Evolutionary conservation across 1,140 invertebrate species (phyloP).

Genomic region (Eupeodes corollae): DNA sequence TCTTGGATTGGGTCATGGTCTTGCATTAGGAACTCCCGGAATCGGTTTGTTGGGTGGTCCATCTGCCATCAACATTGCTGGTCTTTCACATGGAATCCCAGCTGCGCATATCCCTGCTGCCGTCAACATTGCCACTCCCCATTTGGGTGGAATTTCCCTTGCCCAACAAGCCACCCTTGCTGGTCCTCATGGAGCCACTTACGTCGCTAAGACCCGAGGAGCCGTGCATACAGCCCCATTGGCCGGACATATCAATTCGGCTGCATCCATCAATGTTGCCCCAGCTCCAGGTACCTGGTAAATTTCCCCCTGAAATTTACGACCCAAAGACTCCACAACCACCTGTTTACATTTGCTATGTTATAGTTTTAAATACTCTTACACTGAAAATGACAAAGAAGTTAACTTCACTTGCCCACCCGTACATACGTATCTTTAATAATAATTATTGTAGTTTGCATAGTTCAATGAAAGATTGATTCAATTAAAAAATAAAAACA

Average conservation of each 20-base stretch:
- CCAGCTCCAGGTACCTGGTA: slow-evolving; percentile 42
- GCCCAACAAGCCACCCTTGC: not conserved
- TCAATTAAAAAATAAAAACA: too few species aligned
- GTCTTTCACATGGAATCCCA: not conserved
- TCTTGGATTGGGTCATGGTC: slow-evolving; percentile 5
- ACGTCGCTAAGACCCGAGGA: slow-evolving; percentile 42
- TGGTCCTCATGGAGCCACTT: slow-evolving; percentile 10
- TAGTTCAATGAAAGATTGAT: too few species aligned
- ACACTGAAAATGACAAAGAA: too few species aligned
- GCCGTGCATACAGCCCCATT: slow-evolving; percentile 41
- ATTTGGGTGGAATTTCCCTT: not conserved
- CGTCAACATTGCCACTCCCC: slow-evolving; percentile 11
- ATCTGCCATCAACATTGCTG: not conserved
- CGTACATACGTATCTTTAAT: too few species aligned
- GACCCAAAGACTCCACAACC: too few species aligned
- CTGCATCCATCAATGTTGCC: slow-evolving; percentile 37
- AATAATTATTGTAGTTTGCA: too few species aligned
- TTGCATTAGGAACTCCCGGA: too few species aligned
- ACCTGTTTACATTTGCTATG: too few species aligned
- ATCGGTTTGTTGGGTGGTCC: not conserved
- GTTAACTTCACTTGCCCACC: too few species aligned
- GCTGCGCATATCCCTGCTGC: slow-evolving; percentile 6
- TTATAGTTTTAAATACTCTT: too few species aligned
- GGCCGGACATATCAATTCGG: slow-evolving; percentile 34
- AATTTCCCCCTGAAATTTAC: slow-evolving; percentile 3